Evolutionary conservation across 2,113 vertebrate genomes (phyloP).

Genomic region (Hyperoodon ampullatus): DNA sequence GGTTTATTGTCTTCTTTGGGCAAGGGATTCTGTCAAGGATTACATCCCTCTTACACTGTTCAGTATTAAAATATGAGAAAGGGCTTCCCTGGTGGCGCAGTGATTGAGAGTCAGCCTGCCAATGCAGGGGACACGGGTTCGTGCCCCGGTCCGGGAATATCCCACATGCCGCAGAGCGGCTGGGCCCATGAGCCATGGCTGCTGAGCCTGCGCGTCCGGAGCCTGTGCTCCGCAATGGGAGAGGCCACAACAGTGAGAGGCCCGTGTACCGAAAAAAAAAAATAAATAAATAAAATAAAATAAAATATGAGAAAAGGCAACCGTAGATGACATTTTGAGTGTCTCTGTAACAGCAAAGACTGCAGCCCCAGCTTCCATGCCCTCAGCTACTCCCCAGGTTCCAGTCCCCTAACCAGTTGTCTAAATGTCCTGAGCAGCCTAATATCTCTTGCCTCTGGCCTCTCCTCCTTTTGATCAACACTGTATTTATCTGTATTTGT

Average conservation of each 20-base stretch:
- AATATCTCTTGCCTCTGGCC: background rate
- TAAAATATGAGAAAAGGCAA: background rate
- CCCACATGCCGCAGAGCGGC: too few relatives aligned
- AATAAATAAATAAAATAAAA: too few relatives aligned
- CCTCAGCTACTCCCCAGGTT: accelerated
- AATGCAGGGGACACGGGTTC: too few relatives aligned
- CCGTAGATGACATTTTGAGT: background rate
- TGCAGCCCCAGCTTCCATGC: background rate
- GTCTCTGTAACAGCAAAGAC: background rate
- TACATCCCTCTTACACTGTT: background rate
- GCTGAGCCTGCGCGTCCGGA: too few relatives aligned
- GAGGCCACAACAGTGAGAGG: too few relatives aligned
- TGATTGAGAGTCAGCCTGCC: too few relatives aligned
- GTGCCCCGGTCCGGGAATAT: too few relatives aligned
- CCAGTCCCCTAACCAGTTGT: background rate
- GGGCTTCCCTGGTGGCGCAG: background rate
- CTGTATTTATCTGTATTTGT: background rate
- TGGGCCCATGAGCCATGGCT: too few relatives aligned
- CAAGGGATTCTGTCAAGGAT: background rate
- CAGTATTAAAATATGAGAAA: background rate
- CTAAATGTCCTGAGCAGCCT: background rate
- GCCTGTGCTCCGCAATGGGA: too few relatives aligned
- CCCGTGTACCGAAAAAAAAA: too few relatives aligned
- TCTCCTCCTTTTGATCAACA: background rate
- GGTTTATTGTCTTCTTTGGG: background rate